These are phyloP conservation scores for Ramazzottius varieornatus DNA, from an alignment of 2,888 invertebrate species.

Conservation along the genomic window DNA sequence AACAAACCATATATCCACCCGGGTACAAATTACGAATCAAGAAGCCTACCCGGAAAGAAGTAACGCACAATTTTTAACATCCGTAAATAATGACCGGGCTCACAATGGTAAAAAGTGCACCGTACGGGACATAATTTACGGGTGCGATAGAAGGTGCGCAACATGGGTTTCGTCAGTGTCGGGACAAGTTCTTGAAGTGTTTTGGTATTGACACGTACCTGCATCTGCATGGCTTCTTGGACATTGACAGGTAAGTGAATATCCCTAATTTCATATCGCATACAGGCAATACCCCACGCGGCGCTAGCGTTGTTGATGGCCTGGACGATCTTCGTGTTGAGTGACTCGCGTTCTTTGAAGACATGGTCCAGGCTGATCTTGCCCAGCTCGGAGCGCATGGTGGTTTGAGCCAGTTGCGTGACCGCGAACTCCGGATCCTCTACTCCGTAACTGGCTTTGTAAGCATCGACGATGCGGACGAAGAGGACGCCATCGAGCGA, in stretches of 20 bases:
- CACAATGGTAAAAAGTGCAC: too few species aligned
- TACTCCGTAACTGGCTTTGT: constrained; percentile 82
- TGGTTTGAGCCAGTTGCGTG: constrained; percentile 92
- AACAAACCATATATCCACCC: too few species aligned
- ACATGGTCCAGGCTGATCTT: constrained; percentile 88
- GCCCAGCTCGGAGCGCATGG: constrained; percentile 94
- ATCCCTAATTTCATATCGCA: constrained; percentile 71
- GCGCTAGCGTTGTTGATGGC: constrained; percentile 91
- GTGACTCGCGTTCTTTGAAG: constrained; percentile 75
- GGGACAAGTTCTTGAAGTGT: too few species aligned
- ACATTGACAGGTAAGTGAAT: constrained; percentile 50
- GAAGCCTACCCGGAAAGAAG: too few species aligned
- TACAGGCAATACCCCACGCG: constrained; percentile 89
- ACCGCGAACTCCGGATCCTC: constrained; percentile 98
- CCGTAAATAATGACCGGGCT: too few species aligned
- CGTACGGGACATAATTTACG: too few species aligned
- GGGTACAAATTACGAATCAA: too few species aligned
- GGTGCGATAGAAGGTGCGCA: too few species aligned
- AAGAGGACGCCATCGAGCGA: constrained; percentile 91
- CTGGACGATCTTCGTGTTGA: constrained; percentile 69
- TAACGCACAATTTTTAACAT: too few species aligned
- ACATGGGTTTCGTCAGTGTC: too few species aligned
- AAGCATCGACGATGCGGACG: constrained; percentile 70
- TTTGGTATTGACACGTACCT: too few species aligned
- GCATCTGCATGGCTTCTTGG: constrained; percentile 99